Evolutionary conservation across 2,113 vertebrate species (phyloP).

Genomic region (Meles meles): DNA sequence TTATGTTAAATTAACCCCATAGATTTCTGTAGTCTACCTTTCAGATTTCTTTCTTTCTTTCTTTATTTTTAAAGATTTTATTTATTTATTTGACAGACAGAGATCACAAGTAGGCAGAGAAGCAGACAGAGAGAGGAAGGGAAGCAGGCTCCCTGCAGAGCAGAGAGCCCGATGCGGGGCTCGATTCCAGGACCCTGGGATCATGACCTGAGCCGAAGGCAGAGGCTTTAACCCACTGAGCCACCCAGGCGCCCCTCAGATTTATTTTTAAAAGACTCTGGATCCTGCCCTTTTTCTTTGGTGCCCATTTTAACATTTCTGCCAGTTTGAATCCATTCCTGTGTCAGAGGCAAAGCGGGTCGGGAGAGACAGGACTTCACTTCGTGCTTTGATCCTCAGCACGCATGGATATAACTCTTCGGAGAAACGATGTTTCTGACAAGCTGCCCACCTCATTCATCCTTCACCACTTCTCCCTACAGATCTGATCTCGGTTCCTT

Average conservation of each 20-base stretch:
- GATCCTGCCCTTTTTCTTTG: neutral
- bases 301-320: neutral
- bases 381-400: accelerated
- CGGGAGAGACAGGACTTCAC: neutral
- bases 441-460: neutral
- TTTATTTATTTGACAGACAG: too few relatives aligned
- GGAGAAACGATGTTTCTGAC: neutral
- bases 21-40: neutral
- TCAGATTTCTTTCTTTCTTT: neutral
- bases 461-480: neutral
- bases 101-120: too few relatives aligned
- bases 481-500: neutral
- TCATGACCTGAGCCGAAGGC: too few relatives aligned
- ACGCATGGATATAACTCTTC: neutral
- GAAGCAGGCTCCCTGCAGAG: too few relatives aligned
- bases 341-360: neutral
- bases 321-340: neutral
- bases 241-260: neutral
- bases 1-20: neutral
- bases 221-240: too few relatives aligned
- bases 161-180: too few relatives aligned
- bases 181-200: too few relatives aligned
- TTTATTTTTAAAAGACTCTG: neutral
- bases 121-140: too few relatives aligned
- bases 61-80: too few relatives aligned